These are phyloP conservation scores for Austrolebias charrua DNA, from an alignment of 2,797 vertebrate genomes.

Conservation along the genomic window DNA sequence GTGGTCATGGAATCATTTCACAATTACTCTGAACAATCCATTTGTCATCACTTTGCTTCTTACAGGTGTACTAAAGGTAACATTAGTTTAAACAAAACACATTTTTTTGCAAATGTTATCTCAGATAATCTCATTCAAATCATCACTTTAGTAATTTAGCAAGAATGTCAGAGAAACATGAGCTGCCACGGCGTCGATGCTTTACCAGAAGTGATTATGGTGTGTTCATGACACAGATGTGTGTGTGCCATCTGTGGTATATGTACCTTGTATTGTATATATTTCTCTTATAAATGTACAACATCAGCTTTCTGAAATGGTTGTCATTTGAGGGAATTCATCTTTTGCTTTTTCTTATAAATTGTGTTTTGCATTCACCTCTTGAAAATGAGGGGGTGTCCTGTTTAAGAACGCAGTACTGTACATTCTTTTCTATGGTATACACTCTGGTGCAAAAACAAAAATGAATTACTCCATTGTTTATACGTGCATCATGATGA, in stretches of 20 bases:
- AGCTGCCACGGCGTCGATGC: slow-evolving; percentile 41
- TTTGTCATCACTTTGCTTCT: not conserved
- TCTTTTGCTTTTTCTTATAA: no score
- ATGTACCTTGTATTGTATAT: not conserved
- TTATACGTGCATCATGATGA: not conserved
- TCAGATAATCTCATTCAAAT: slow-evolving; percentile 16
- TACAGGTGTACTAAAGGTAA: not conserved
- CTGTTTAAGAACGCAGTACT: no score
- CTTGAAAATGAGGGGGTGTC: no score
- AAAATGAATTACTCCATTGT: not conserved
- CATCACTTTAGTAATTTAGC: slow-evolving; percentile 16
- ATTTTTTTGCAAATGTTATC: slow-evolving; percentile 3
- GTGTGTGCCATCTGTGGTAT: slow-evolving; percentile 7
- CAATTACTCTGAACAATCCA: not conserved
- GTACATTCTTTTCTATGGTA: no score
- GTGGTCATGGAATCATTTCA: not conserved
- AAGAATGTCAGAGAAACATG: slow-evolving; percentile 29
- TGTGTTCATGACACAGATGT: slow-evolving; percentile 8
- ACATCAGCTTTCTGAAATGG: not conserved
- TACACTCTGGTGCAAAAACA: no score
- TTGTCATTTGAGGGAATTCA: not conserved
- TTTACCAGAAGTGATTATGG: slow-evolving; percentile 14
- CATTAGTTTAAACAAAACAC: not conserved
- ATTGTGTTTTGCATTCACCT: no score
- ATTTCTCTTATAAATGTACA: no score